Evolutionary conservation across 2,888 invertebrate genomes (phyloP), one percentile per base, ranked within the genome.

Genomic region (Cheilosia scutellata): DNA sequence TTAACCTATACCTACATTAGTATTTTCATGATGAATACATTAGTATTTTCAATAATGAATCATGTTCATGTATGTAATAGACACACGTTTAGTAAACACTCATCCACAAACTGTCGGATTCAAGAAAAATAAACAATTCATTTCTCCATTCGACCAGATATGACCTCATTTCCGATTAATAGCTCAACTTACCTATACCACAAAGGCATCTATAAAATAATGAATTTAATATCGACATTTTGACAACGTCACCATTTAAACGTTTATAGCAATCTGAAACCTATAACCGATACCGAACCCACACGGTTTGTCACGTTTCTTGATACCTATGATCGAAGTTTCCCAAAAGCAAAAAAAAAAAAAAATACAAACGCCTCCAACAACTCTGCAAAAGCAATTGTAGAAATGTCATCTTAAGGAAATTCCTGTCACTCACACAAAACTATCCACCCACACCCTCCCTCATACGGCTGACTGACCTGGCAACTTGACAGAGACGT

Each of bases 341-440:
- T 55, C 37, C 11, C 2, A 7, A 58, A 47, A 70, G 33, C 27
- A 55, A n/a, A 57, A 31, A 31, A 47, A 70, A 0, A 31, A 20
- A 47, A 31, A 27, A 60, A 49, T 33, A 9, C 55, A 27, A 44
- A 57, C 42, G 20, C 40, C 27, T 31, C 13, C 20, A 42, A 53
- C 58, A 70, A 25, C 16, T 25, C 74, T 68, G 66, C 60, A 44
- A 27, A 57, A 37, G 62, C 42, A 60, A 66, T 76, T 76, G 60
- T 60, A 29, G 33, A 82, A 77, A 27, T 68, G 78, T 62, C 72
- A 78, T 78, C 72, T 72, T 47, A 68, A 68, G 66, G 66, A 78
- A 78, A 78, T 78, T 78, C 42, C 66, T 78, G 82, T 78, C 78
- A 78, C 55, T 72, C 71, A 40, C 72, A 78, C 9, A 42, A 77